Conservation (phyloP, 2,797 vertebrate species). For the Salarias fasciatus region DNA sequence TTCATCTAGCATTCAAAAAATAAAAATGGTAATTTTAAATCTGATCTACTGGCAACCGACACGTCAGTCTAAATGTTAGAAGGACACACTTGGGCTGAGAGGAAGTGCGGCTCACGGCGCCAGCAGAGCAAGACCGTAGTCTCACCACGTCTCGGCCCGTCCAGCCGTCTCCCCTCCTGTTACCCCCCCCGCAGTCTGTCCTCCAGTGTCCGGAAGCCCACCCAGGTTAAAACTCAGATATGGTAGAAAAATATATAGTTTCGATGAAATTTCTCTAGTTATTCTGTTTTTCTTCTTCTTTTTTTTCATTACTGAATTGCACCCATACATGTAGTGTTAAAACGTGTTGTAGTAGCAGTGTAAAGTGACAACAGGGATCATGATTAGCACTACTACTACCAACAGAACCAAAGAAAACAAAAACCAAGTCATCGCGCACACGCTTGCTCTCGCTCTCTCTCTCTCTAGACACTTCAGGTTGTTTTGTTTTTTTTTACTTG, state of each 20-base stretch:
- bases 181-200: constrained; percentile 22
- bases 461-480: constrained; percentile 78
- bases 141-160: constrained; percentile 12
- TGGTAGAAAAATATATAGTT: constrained; percentile 89
- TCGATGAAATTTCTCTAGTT: constrained; percentile 84
- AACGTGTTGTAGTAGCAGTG: constrained; percentile 64
- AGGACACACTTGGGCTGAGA: constrained; percentile 14
- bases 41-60: constrained; percentile 75
- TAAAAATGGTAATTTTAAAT: constrained; percentile 77
- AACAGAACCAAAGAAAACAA: constrained; percentile 29
- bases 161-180: constrained; percentile 15
- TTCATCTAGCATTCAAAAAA: constrained; percentile 79
- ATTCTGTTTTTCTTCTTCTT: constrained; percentile 51
- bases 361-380: constrained; percentile 64
- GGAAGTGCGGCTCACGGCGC: constrained; percentile 35
- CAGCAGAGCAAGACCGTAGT: neutral
- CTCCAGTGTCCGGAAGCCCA: constrained; percentile 65
- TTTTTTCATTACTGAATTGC: constrained; percentile 75
- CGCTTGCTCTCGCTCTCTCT: constrained; percentile 51
- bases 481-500: constrained; percentile 68
- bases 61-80: constrained; percentile 58
- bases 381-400: constrained; percentile 69
- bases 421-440: constrained; percentile 35
- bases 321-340: constrained; percentile 78
- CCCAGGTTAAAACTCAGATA: constrained; percentile 83